Conservation (phyloP, 2,888 invertebrate genomes). For the Heterodera filipjevi region DNA sequence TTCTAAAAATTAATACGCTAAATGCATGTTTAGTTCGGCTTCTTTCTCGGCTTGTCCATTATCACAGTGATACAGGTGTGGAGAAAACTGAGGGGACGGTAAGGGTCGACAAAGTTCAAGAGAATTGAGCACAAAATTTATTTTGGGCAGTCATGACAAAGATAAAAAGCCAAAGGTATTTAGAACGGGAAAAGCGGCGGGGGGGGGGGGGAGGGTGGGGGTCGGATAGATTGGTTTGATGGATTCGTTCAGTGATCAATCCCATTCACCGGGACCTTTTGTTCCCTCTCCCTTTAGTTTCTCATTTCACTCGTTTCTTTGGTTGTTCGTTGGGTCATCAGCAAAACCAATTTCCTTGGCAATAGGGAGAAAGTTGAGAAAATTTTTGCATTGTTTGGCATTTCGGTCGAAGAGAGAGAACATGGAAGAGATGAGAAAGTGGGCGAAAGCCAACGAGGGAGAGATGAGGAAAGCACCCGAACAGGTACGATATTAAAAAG, state of each 20-base stretch:
- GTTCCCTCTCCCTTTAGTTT: no score
- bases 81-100: background rate
- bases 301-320: no score
- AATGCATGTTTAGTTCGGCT: constrained; percentile 22
- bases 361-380: background rate
- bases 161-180: no score
- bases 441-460: background rate
- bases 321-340: no score
- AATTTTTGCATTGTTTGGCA: background rate
- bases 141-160: no score
- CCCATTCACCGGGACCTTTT: no score
- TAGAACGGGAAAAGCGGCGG: background rate
- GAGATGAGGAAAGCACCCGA: background rate
- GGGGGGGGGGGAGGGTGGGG: background rate
- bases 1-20: no score
- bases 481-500: background rate
- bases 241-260: no score
- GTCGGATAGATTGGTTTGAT: no score
- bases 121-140: no score
- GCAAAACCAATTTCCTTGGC: background rate
- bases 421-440: background rate
- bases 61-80: constrained; percentile 58
- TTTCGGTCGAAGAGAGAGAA: background rate
- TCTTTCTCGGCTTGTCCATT: constrained; percentile 53
- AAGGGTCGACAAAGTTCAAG: background rate